Conservation (phyloP, 2,113 vertebrate genomes). For the Polypterus bichir region DNA sequence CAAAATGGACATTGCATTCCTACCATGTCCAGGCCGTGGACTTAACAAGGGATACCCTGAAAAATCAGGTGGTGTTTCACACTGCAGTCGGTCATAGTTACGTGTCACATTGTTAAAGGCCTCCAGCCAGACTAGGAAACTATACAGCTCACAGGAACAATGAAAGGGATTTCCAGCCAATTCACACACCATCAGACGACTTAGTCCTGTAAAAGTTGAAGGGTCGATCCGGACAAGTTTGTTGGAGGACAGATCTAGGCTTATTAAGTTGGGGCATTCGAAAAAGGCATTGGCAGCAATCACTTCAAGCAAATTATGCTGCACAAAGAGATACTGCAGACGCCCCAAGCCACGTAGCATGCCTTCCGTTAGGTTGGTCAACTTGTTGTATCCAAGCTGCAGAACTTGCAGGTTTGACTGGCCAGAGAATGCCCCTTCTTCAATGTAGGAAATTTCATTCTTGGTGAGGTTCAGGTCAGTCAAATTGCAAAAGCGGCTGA, state of each 20-base stretch:
- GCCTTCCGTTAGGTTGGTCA: conserved; percentile 89
- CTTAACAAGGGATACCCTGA: conserved; percentile 77
- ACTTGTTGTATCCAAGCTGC: conserved; percentile 89
- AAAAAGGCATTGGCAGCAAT: conserved; percentile 82
- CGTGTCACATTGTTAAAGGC: conserved; percentile 90
- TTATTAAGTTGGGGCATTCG: conserved; percentile 88
- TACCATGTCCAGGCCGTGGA: conserved; percentile 68
- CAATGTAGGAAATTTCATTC: conserved; percentile 94
- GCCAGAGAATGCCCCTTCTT: conserved; percentile 88
- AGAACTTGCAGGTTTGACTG: conserved; percentile 90
- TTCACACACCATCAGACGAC: conserved; percentile 81
- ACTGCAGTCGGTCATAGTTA: conserved; percentile 91
- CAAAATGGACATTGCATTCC: conserved; percentile 78
- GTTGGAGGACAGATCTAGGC: conserved; percentile 91
- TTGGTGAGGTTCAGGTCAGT: conserved; percentile 96
- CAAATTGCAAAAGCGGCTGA: conserved; percentile 91
- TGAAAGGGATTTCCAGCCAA: conserved; percentile 92
- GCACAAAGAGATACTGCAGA: conserved; percentile 90
- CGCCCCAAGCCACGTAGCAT: conserved; percentile 85
- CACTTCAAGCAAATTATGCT: conserved; percentile 93
- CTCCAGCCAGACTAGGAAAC: conserved; percentile 87
- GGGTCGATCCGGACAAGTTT: conserved; percentile 79
- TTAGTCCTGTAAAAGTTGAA: conserved; percentile 71
- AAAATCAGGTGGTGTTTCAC: conserved; percentile 79
- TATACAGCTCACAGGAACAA: conserved; percentile 83